Evolutionary conservation across 2,113 vertebrate species (phyloP), one percentile per base, ranked within the genome.

Genomic region (Vidua macroura): DNA sequence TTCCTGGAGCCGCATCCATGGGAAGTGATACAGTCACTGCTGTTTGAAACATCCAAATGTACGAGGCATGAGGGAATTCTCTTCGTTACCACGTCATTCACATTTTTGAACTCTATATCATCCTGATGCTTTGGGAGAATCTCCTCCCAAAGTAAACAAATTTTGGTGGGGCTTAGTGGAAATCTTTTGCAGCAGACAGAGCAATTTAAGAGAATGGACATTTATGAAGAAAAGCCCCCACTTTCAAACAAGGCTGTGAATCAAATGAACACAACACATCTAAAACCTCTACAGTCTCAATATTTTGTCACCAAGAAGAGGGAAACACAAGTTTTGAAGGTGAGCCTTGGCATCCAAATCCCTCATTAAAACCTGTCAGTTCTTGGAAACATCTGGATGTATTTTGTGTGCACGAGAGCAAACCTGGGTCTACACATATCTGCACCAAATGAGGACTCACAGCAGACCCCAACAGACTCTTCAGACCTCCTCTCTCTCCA

Each of bases 41-140:
- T 75, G 79, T 86, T 84, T 55, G 6, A 72, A 92, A 86, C 33
- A 75, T 41, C 79, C 73, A 78, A 92, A 35, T 3, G 33, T 63
- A 93, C 28, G 1, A 90, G 10, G 9, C 93, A 95, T 52, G 41
- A 93, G 94, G 85, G 95, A 94, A 44, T 91, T 95, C 87, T 95
- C 85, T 52, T 56, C 33, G 3, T 94, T 96, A 78, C 56, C 12
- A 90, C 92, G 86, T 78, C 77, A 60, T 73, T 68, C 62, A 2
- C 94, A 96, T 96, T 96, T 96, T 90, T 96, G 88, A 92, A 90
- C 88, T 94, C 76, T 60, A 12, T 86, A 72, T 95, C 92, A 94
- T 96, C 88, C 77, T 86, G 75, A 86, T 52, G 69, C 41, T 86
- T 83, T 31, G 81, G 88, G 79, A 93, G 68, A 60, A 46, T 81